Evolutionary conservation across 2,797 vertebrate species (phyloP), one percentile per base, ranked within the genome.

Genomic region (Nannoperca obscura): DNA sequence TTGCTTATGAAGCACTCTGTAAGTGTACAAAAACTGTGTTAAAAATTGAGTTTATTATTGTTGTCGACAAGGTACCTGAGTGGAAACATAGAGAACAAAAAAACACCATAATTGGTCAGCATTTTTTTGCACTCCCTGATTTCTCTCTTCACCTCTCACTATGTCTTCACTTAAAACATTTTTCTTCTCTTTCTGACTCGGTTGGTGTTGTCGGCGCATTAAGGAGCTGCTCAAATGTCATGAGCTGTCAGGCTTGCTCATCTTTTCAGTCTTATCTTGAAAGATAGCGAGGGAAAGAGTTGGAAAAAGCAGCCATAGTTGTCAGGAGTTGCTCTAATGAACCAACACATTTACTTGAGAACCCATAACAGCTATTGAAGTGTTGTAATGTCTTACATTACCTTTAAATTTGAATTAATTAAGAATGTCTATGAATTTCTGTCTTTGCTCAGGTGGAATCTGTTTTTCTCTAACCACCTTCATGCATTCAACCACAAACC

Each of bases 241-340:
- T 24, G 63, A 85, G 84, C 88, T 87, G 90, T 91, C 93, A 86
- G 74, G 20, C 57, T 72, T 9, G 62, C 74, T 88, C 76, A 71
- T 89, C 81, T 77, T 73, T 74, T 27, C 81, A 27, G 57, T 86
- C 59, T 83, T 82, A 76, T 83, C 80, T 74, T 50, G 63, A 78
- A 81, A 74, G 78, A 38, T 11, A 79, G 68, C 5, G 11, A 68
- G 20, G 36, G 52, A 10, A 78, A 69, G 52, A 24, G 22, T 27
- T n/a, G 38, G 38, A 7, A 14, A 57, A 46, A 44, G 52, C 34
- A 52, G 70, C 57, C 60, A 14, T 6, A 27, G 49, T 72, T 76
- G 66, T 80, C 84, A 59, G 32, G 38, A 1, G 58, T 24, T 62
- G 60, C 74, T 77, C 53, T 53, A 11, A 46, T 42, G 53, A 76